These are phyloP conservation scores for Autographa gamma DNA, from an alignment of 2,888 invertebrate species.

Conservation along the genomic window DNA sequence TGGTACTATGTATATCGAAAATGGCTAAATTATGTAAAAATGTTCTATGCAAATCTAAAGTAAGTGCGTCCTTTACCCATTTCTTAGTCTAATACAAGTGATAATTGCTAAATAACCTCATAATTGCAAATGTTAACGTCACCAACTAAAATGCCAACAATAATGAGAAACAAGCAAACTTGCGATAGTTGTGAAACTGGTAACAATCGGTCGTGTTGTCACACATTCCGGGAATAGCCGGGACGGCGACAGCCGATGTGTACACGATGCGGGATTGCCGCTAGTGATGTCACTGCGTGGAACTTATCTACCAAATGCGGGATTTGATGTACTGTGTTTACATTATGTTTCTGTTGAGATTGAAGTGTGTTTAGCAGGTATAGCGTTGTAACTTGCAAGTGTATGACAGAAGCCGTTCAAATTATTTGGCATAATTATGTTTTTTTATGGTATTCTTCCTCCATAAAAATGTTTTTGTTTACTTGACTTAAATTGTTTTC, in stretches of 20 bases:
- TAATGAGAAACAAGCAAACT: neutral
- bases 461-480: no score
- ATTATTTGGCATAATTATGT: no score
- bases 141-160: neutral
- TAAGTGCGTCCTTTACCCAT: no score
- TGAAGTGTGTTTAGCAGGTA: neutral
- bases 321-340: neutral
- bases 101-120: neutral
- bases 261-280: neutral
- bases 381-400: neutral
- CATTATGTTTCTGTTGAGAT: neutral
- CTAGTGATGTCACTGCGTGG: slow-evolving; percentile 27
- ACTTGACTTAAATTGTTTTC: no score
- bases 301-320: neutral
- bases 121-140: neutral
- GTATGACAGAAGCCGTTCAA: no score
- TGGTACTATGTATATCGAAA: no score
- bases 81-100: neutral
- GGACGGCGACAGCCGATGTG: slow-evolving; percentile 21
- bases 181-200: slow-evolving; percentile 27
- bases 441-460: no score
- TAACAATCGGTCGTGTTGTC: slow-evolving; percentile 39
- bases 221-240: slow-evolving; percentile 50
- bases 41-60: no score
- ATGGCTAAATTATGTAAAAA: no score